phyloP scores from a whole-genome alignment of 2,888 invertebrate genomes.

The Saturnia pavonia region DNA sequence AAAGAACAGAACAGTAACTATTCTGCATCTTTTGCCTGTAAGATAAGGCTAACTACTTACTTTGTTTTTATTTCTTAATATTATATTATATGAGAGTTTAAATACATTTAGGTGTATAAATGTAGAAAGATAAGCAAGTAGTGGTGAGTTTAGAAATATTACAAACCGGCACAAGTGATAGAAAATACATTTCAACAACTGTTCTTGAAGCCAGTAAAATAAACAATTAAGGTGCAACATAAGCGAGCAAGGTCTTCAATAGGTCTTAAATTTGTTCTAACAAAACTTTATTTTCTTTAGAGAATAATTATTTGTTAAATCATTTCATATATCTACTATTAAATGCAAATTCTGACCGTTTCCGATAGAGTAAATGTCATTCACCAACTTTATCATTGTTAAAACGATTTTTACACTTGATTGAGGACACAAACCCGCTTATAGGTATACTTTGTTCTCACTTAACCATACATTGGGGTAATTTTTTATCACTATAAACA shows the following conservation, averaged over 20 bases:
- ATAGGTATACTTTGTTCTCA: constrained; percentile 43
- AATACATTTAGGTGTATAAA: not conserved
- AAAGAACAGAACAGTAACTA: not conserved
- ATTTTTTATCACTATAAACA: constrained; percentile 48
- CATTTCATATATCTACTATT: not conserved
- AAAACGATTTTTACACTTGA: constrained; percentile 4
- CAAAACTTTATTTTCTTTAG: not conserved
- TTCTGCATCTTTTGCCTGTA: not conserved
- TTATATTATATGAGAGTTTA: not conserved
- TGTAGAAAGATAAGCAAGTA: not conserved
- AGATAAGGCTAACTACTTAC: not conserved
- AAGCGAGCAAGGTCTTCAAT: not conserved
- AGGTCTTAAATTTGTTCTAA: not conserved
- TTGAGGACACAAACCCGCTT: constrained; percentile 40
- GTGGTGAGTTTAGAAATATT: not conserved
- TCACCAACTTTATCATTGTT: not conserved
- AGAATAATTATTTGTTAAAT: not conserved
- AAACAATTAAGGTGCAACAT: not conserved
- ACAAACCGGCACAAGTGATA: not conserved
- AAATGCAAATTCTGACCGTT: not conserved
- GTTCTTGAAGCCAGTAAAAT: not conserved
- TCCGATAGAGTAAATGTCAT: not conserved
- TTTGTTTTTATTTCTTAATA: not conserved
- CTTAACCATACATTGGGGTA: constrained; percentile 53
- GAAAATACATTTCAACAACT: not conserved